These are phyloP conservation scores for Pherbina coryleti DNA, from an alignment of 2,888 invertebrate genomes.

Conservation along the genomic window DNA sequence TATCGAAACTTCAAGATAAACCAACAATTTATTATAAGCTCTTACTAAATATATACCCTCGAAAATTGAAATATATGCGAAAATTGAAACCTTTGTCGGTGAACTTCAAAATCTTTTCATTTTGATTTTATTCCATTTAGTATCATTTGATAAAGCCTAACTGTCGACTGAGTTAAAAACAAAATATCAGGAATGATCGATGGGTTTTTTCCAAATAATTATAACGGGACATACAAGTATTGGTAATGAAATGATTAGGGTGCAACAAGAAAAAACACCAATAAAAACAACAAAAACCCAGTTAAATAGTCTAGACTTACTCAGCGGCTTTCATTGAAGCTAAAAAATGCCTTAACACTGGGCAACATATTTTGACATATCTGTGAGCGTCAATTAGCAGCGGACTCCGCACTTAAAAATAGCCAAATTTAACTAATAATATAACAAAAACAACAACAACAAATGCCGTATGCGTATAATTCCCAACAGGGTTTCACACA, in stretches of 20 bases:
- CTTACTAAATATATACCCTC: slow-evolving; percentile 35
- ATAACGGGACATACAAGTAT: slow-evolving; percentile 62
- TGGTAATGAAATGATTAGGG: slow-evolving; percentile 32
- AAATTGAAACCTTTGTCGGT: slow-evolving; percentile 40
- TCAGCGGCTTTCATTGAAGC: slow-evolving; percentile 55
- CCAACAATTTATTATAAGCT: slow-evolving; percentile 48
- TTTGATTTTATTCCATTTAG: slow-evolving; percentile 55
- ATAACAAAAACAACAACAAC: not conserved
- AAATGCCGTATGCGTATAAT: not conserved
- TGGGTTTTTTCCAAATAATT: slow-evolving; percentile 54
- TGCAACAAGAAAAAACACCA: not conserved
- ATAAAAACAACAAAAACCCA: slow-evolving; percentile 30
- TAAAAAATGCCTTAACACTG: slow-evolving; percentile 2
- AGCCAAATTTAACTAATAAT: slow-evolving; percentile 11
- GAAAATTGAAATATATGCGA: slow-evolving; percentile 37
- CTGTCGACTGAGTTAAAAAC: slow-evolving; percentile 44
- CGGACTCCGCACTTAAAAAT: not conserved
- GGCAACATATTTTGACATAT: slow-evolving; percentile 22
- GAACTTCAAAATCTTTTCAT: slow-evolving; percentile 61
- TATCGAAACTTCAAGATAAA: slow-evolving; percentile 47
- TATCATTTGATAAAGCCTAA: slow-evolving; percentile 52
- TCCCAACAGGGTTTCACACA: not conserved
- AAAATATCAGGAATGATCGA: slow-evolving; percentile 57
- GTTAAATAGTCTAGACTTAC: slow-evolving; percentile 12
- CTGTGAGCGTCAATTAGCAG: slow-evolving; percentile 13